Base-by-base conservation (phyloP, 2,113 vertebrate species). In the Antidorcas marsupialis region DNA sequence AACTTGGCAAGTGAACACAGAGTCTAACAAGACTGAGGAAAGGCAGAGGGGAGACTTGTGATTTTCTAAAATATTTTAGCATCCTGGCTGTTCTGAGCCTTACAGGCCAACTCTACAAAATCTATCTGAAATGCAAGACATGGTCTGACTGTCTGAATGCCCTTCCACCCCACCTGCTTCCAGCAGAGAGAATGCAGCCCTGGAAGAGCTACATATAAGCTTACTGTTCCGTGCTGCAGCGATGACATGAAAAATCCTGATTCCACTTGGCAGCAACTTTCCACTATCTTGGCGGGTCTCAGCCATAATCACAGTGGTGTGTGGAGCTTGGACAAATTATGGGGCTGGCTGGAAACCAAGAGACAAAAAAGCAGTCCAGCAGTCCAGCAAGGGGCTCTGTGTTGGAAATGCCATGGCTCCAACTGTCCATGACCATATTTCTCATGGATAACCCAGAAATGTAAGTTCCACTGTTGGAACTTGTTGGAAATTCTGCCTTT, bases 241-340 rank as follows among this genome's bases (percentile, higher is more conserved):
- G 47, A 90, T 62, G 89, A 98, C 83, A 90, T 39, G 59, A 94
- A 95, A 89, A 88, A 57, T 27, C 55, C 87, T 83, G 74, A 96
- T 92, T 89, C 87, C 21, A 47, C 85, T 96, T 96, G 97, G 97
- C 97, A 97, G 94, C 33, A 53, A 76, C 64, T 71, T 90, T 64
- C 95, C 88, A 91, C 82, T 71, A 43, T 94, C 92, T 95, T 94
- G 96, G 96, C 81, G 1, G 62, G 50, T 94, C 89, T 91, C 23
- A 87, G 43, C 93, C 67, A 60, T 96, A 97, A 96, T 98, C 90
- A 57, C 96, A 62, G 74, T 43, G 89, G 91, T 97, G 96, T 96
- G 92, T 88, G 82, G 92, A 85, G 91, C 59, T 96, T 88, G 89
- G 82, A 81, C 50, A 88, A 90, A 91, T 91, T 76, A 86, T 27